Base-by-base conservation (phyloP, 2,888 invertebrate species). In the Oligia latruncula region DNA sequence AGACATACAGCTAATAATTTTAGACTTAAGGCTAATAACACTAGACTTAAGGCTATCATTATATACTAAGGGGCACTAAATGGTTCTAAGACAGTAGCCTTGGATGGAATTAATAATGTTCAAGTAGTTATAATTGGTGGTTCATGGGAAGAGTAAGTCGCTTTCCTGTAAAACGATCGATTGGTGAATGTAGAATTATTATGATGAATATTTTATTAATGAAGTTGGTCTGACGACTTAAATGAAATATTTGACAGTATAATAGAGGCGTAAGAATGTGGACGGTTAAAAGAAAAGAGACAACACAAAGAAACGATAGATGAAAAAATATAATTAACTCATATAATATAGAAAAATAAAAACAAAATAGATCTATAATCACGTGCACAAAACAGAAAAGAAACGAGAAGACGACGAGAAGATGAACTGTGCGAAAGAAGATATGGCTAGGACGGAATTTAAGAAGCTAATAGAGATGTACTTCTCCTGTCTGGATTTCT, bases 61-160 rank as follows among this genome's bases (percentile, higher is more conserved):
- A 78, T 9, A 23, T 17, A 15, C 46, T 49, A 40, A 23, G 35
- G n/a, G 40, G 58, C 1, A 60, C 29, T 80, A 29, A 62, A 71
- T 52, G 13, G 5, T 66, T 77, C 58, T 4, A 23, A 29, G 29
- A 43, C n/a, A n/a, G 5, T 20, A 80, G 17, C 81, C 84, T 65
- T 79, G 65, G 43, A 60, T 35, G 17, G 49, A 83, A 79, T 82
- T 74, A 29, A 46, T 71, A 71, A 78, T 72, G 13, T 13, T 52
- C 23, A 62, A 60, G 71, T 62, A 52, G 71, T 78, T 80, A 60
- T 78, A 67, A 78, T 78, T 68, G 40, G 11, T 35, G 49, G 58
- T 49, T 66, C 17, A 17, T 3, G 17, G 15, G n/a, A n/a, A 40
- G 58, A 23, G 6, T 80, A 43, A 35, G 15, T 43, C 20, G 23